A percentile compares a stretch with the other conserved stretches of the same genome.
Conservation (phyloP, 1,140 invertebrate species). For the Pemphigus obesinymphae region DNA sequence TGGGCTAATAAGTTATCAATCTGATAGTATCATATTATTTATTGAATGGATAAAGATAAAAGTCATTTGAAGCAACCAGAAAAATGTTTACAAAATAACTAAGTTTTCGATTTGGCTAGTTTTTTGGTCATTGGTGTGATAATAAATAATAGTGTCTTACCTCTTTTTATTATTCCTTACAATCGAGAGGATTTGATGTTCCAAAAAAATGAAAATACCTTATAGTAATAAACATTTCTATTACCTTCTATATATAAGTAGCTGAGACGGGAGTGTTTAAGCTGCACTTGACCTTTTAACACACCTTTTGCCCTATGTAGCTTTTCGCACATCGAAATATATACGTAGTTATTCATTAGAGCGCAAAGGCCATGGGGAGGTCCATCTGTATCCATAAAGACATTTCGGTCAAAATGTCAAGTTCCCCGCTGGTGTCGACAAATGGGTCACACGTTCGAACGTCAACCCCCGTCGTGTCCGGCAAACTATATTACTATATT, state of each 20-base stretch:
- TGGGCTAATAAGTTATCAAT: too few species aligned
- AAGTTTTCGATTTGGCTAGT: too few species aligned
- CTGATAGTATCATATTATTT: too few species aligned
- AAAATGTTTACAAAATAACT: too few species aligned
- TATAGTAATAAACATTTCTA: not conserved
- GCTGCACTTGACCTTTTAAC: not conserved
- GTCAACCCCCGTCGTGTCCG: not conserved
- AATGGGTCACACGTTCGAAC: not conserved
- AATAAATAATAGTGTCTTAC: too few species aligned
- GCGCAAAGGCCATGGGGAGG: conserved; percentile 3
- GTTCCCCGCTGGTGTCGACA: not conserved
- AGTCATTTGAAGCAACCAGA: too few species aligned
- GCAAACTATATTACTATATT: not conserved
- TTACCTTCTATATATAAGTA: not conserved
- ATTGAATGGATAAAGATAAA: too few species aligned
- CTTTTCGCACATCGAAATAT: not conserved
- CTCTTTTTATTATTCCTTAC: too few species aligned
- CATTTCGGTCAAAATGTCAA: conserved; percentile 22
- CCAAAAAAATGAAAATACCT: not conserved
- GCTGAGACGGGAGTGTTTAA: not conserved
- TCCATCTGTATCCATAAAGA: conserved; percentile 25
- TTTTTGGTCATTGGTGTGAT: too few species aligned
- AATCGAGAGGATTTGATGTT: not conserved
- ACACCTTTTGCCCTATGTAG: not conserved
- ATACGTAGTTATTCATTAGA: conserved; percentile 9